phyloP scores from a whole-genome alignment of 2,888 invertebrate species.

The Andrena dorsata region DNA sequence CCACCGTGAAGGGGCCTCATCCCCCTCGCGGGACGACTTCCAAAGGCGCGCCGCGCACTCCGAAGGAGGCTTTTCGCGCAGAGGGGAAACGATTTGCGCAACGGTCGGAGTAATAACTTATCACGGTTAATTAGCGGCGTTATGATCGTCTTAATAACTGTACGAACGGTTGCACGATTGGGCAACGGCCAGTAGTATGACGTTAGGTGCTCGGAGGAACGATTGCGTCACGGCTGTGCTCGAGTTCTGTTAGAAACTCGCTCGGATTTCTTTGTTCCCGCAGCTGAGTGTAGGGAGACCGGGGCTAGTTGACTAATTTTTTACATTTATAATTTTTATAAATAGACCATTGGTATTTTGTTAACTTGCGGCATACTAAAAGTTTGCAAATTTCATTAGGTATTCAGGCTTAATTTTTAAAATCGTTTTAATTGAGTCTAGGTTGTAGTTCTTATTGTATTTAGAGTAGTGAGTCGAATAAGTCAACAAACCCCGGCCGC shows the following conservation, averaged over 20 bases:
- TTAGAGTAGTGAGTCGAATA: too few relatives aligned
- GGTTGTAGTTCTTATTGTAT: too few relatives aligned
- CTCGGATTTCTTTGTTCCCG: conserved; percentile 11
- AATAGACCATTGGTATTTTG: too few relatives aligned
- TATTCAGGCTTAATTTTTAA: too few relatives aligned
- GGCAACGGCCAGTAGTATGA: conserved; percentile 26
- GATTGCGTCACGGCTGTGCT: conserved; percentile 22
- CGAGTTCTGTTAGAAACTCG: not conserved
- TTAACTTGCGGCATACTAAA: too few relatives aligned
- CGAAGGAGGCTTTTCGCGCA: conserved; percentile 17
- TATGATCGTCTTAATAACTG: conserved; percentile 41
- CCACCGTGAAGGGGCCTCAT: conserved; percentile 9
- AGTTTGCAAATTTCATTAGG: too few relatives aligned
- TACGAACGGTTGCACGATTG: conserved; percentile 17
- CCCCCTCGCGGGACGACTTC: not conserved
- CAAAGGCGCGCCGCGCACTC: not conserved
- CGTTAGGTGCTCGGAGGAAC: not conserved
- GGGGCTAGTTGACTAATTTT: too few relatives aligned
- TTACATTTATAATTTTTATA: too few relatives aligned
- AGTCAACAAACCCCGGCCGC: too few relatives aligned
- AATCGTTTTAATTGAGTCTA: too few relatives aligned
- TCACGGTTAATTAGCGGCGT: conserved; percentile 52
- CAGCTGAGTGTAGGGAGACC: too few relatives aligned
- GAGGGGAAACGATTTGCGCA: conserved; percentile 4
- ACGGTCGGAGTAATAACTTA: conserved; percentile 27